A percentile compares a stretch with the other conserved stretches of the same genome.
Evolutionary conservation across 2,113 vertebrate genomes (phyloP).

Genomic region (Podilymbus podiceps): DNA sequence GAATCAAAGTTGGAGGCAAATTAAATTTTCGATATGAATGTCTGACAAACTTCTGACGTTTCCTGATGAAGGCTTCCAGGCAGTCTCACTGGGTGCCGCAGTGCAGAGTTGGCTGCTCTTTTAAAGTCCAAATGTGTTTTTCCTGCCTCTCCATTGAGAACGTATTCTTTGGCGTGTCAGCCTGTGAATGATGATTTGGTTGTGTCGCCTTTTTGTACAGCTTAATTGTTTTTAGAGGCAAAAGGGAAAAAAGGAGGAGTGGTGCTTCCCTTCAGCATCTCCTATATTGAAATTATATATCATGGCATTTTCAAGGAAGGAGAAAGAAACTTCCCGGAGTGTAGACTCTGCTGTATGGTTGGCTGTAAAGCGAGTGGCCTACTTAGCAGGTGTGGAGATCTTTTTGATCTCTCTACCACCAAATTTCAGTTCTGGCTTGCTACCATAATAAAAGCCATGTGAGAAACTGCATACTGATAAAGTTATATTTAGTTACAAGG

Average conservation of each 20-base stretch:
- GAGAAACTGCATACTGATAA: not conserved
- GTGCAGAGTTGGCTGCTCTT: not conserved
- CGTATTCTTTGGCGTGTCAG: not conserved
- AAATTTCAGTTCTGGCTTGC: not conserved
- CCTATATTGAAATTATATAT: not conserved
- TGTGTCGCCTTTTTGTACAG: not conserved
- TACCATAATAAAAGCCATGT: not conserved
- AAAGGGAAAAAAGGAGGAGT: not conserved
- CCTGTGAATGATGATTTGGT: not conserved
- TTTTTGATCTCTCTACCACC: not conserved
- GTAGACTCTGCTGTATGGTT: not conserved
- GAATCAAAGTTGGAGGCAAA: not conserved
- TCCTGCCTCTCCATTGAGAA: not conserved
- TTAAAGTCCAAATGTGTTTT: slow-evolving; percentile 10
- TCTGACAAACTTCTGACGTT: not conserved
- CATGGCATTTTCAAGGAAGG: not conserved
- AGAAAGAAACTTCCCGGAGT: not conserved
- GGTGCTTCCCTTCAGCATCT: not conserved
- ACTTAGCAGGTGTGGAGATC: not conserved
- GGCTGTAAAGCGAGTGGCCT: not conserved
- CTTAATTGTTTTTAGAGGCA: not conserved
- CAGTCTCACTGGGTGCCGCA: not conserved
- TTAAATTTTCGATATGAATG: not conserved
- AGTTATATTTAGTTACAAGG: not conserved
- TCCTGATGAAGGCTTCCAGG: not conserved